Conservation (phyloP, 1,140 invertebrate species). For the Rhyacophila brunnea region DNA sequence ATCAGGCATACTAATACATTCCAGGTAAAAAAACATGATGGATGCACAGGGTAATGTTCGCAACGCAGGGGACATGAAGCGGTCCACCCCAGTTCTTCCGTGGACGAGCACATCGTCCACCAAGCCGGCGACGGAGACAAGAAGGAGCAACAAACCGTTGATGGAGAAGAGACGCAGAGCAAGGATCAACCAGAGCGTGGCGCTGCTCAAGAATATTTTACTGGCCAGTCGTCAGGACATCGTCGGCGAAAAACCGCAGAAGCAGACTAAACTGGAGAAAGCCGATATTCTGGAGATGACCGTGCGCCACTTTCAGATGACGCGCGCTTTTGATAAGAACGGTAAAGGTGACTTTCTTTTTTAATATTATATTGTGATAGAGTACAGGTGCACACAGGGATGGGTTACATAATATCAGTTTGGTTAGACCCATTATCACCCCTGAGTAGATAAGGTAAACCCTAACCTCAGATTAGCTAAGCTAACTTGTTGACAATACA, state of each 20-base stretch:
- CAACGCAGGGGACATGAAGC: background rate
- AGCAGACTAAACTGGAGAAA: conserved; percentile 83
- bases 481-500: too few species aligned
- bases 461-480: too few species aligned
- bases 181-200: conserved; percentile 84
- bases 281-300: conserved; percentile 91
- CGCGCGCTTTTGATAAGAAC: conserved; percentile 58
- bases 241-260: conserved; percentile 55
- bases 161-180: conserved; percentile 88
- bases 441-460: too few species aligned
- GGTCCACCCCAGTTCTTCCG: background rate
- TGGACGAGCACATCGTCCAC: background rate
- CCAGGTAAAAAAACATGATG: too few species aligned
- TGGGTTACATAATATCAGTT: background rate
- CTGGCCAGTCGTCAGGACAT: conserved; percentile 63
- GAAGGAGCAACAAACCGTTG: conserved; percentile 79
- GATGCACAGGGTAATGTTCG: too few species aligned
- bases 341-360: background rate
- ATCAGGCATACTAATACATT: too few species aligned
- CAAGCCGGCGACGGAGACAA: background rate
- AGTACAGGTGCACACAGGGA: background rate
- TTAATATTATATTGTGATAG: background rate
- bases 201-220: conserved; percentile 81
- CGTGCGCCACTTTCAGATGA: conserved; percentile 79
- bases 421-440: too few species aligned